Percentiles rank a stretch among this genome's conserved stretches.
Evolutionary conservation across 1,140 invertebrate genomes (phyloP).

Genomic region (Zaprionus taronus): DNA sequence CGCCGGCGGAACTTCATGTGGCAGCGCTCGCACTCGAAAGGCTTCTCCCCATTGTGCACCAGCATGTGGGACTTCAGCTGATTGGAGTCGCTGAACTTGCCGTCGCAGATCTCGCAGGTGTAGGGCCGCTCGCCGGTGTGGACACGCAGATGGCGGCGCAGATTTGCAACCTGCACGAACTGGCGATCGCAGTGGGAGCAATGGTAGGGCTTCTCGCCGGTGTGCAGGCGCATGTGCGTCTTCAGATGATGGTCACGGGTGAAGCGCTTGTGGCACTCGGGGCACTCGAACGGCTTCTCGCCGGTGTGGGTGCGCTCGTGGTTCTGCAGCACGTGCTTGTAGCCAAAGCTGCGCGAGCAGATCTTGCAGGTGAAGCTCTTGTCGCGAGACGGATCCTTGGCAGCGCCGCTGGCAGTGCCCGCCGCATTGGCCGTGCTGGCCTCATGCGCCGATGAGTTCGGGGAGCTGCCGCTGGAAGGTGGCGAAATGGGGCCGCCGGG

Average conservation of each 20-base stretch:
- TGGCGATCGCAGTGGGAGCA: conserved; percentile 95
- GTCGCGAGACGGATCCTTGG: conserved; percentile 87
- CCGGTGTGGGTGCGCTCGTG: conserved; percentile 98
- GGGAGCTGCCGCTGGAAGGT: conserved; percentile 85
- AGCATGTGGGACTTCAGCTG: conserved; percentile 96
- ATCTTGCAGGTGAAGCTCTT: conserved; percentile 95
- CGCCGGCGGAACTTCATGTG: conserved; percentile 91
- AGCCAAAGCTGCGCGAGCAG: conserved; percentile 94
- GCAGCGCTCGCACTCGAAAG: conserved; percentile 92
- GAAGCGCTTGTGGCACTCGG: conserved; percentile 96
- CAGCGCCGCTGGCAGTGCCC: conserved; percentile 65
- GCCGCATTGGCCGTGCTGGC: conserved; percentile 60
- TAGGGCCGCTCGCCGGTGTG: conserved; percentile 98
- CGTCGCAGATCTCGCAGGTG: conserved; percentile 94
- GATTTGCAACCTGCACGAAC: conserved; percentile 97
- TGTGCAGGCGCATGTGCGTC: conserved; percentile 96
- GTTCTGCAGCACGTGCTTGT: conserved; percentile 98
- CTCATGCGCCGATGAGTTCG: conserved; percentile 84
- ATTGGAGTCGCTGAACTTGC: conserved; percentile 96
- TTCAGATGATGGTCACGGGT: conserved; percentile 98
- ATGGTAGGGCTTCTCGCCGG: conserved; percentile 96
- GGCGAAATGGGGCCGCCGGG: conserved; percentile 85
- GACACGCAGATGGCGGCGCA: conserved; percentile 95
- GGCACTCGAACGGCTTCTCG: conserved; percentile 98
- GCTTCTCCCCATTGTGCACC: conserved; percentile 95